Evolutionary conservation across 2,888 invertebrate genomes (phyloP), one percentile per base, ranked within the genome.

Genomic region (Metopia argyrocephala): DNA sequence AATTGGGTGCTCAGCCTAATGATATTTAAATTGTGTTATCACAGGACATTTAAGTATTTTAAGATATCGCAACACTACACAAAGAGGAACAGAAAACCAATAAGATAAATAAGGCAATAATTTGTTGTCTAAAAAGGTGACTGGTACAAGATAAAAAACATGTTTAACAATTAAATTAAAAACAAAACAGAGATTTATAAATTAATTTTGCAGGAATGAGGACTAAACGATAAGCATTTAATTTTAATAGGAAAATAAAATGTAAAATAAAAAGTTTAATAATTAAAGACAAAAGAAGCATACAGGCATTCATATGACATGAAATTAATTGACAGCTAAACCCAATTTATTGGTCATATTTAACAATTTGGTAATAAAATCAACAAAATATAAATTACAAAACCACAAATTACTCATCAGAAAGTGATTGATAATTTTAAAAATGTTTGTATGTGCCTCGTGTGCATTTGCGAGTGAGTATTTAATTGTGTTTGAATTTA

Each of bases 1-100:
- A 88, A 89, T 88, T 88, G 88, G 85, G 88, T 88, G 88, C 88
- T 88, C 89, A 88, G 86, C 86, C 89, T 88, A 88, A 88, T 88
- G 88, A 87, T 85, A 87, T 89, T 88, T 87, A 88, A 89, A 88
- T 87, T 88, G 88, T 86, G 88, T 88, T 89, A 88, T 88, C 88
- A 88, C 87, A 85, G 87, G 86, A 86, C 85, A 88, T 88, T 87
- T 86, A 87, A 88, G 86, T 86, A 86, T 85, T 87, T 87, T 84
- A 6, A 86, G 76, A 73, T 78, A 38, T 38, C 38, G 38, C 38
- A 38, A 38, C 15, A 38, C 38, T 12, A 31, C 1, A 27, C 38
- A 9, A 45, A 31, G 46, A 25, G n/a, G 45, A 48, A 9, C 27
- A 1, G 18, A 31, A 31, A 25, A 61, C 62, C 62, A 61, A 21